phyloP scores from a whole-genome alignment of 2,113 vertebrate genomes.

The Emydura subglobosa region DNA sequence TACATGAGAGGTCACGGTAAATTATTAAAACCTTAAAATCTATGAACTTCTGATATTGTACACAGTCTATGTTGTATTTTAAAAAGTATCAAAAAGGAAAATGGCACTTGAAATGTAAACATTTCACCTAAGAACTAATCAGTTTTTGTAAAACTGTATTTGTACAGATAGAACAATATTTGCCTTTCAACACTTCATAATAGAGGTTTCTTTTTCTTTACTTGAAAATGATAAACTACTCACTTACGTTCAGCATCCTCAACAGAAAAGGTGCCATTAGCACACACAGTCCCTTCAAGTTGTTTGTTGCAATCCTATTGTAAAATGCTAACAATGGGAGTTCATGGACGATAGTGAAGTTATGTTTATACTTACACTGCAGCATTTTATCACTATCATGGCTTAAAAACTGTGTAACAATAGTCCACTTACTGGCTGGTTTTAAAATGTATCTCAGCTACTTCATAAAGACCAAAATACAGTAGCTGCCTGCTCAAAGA shows the following conservation, averaged over 20 bases:
- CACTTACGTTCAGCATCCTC: constrained; percentile 49
- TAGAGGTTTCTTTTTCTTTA: background rate
- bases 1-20: background rate
- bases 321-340: constrained; percentile 42
- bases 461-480: constrained; percentile 62
- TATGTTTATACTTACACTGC: background rate
- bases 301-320: too few relatives aligned
- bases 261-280: constrained; percentile 55
- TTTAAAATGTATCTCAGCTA: constrained; percentile 45
- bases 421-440: constrained; percentile 24
- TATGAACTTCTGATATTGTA: background rate
- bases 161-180: background rate
- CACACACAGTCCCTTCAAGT: too few relatives aligned
- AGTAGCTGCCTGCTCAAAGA: constrained; percentile 56
- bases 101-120: background rate
- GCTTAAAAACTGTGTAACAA: constrained; percentile 21
- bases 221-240: constrained; percentile 28
- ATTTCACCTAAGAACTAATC: background rate
- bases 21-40: background rate
- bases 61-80: background rate
- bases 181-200: constrained; percentile 19
- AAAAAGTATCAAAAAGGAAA: background rate
- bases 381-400: background rate
- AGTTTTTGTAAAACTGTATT: background rate
- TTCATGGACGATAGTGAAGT: background rate